Conservation (phyloP, 1,140 invertebrate species). For the Sycophaga agraensis region DNA sequence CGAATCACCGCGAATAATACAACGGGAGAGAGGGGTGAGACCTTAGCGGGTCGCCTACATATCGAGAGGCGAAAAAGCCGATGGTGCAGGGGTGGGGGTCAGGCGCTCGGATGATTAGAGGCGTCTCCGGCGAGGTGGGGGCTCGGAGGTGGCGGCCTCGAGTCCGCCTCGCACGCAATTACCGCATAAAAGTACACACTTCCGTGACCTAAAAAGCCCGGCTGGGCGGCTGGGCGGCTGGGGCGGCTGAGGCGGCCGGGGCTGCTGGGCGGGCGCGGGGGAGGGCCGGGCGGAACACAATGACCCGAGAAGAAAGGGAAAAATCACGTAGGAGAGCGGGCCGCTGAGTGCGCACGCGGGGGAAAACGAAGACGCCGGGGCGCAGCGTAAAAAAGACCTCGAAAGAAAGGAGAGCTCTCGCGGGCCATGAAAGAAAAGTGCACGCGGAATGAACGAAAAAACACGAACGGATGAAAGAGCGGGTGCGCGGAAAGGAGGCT, state of each 20-base stretch:
- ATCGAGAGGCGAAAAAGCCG: too few species aligned
- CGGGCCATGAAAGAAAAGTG: constrained; percentile 4
- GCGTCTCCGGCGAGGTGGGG: too few species aligned
- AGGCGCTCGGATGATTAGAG: not conserved
- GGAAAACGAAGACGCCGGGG: not conserved
- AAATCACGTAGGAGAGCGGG: constrained; percentile 24
- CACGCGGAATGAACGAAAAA: constrained; percentile 10
- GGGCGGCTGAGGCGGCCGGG: too few species aligned
- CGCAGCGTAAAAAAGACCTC: constrained; percentile 19
- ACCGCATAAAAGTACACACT: not conserved
- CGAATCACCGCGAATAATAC: not conserved
- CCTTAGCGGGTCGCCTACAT: not conserved
- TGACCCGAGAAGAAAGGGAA: constrained; percentile 12
- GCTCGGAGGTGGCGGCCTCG: too few species aligned
- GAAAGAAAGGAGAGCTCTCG: not conserved
- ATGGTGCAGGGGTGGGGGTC: not conserved
- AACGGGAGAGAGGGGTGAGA: too few species aligned
- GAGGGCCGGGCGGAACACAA: not conserved
- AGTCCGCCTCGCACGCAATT: too few species aligned
- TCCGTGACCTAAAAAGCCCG: constrained; percentile 26
- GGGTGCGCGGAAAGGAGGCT: not conserved
- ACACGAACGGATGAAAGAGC: not conserved
- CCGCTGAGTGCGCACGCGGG: not conserved
- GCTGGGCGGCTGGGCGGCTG: too few species aligned
- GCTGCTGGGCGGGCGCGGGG: too few species aligned